A percentile compares a stretch with the other conserved stretches of the same genome.
These are phyloP conservation scores for Diloba caeruleocephala DNA, from an alignment of 2,888 invertebrate genomes.

Conservation along the genomic window DNA sequence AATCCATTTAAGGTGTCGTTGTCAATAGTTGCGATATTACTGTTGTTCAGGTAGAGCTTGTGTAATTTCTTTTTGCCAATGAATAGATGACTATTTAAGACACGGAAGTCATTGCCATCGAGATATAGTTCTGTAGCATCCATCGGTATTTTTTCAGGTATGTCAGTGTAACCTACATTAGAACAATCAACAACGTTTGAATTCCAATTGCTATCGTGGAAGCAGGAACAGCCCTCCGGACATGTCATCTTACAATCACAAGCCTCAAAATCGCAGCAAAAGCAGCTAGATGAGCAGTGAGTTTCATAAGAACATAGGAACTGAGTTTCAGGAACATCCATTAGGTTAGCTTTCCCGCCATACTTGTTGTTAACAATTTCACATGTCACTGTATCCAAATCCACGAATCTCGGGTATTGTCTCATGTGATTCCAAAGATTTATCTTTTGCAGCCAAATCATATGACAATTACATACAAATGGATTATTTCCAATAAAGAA, in stretches of 20 bases:
- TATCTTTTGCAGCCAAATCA: constrained; percentile 95
- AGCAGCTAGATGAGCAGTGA: constrained; percentile 95
- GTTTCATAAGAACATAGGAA: constrained; percentile 94
- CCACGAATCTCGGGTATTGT: constrained; percentile 93
- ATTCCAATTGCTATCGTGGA: constrained; percentile 95
- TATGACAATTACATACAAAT: constrained; percentile 95
- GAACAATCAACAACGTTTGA: constrained; percentile 95
- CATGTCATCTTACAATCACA: constrained; percentile 97
- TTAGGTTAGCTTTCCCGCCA: constrained; percentile 90
- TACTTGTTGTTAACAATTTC: constrained; percentile 92
- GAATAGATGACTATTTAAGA: constrained; percentile 94
- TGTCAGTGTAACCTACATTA: constrained; percentile 91
- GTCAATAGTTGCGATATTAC: constrained; percentile 92
- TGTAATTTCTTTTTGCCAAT: constrained; percentile 95
- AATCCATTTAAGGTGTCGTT: constrained; percentile 95
- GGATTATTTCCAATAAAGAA: constrained; percentile 95
- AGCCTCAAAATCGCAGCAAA: constrained; percentile 96
- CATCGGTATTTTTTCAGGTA: constrained; percentile 95
- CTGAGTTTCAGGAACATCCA: constrained; percentile 92
- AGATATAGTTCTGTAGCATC: constrained; percentile 96
- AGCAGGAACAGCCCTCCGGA: constrained; percentile 95
- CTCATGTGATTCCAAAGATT: constrained; percentile 92
- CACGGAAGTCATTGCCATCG: constrained; percentile 94
- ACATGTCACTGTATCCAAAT: constrained; percentile 93
- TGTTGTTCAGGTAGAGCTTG: constrained; percentile 93